phyloP scores from a whole-genome alignment of 2,797 vertebrate genomes.

The Sternotherus odoratus region DNA sequence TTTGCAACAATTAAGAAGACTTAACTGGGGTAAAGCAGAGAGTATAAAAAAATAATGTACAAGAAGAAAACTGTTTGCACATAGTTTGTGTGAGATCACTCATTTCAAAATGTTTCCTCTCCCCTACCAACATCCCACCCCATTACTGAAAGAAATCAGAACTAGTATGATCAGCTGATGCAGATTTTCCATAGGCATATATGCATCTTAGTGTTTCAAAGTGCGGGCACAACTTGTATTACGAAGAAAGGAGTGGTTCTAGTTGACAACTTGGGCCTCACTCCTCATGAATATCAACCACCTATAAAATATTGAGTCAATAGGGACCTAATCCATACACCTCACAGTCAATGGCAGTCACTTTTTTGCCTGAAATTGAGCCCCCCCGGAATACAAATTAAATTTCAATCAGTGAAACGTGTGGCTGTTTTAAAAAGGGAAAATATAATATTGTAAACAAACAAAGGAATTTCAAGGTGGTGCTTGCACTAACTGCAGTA shows the following conservation, averaged over 20 bases:
- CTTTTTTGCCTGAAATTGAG: neutral
- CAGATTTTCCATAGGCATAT: neutral
- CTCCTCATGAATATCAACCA: neutral
- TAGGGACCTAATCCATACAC: neutral
- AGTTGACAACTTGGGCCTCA: neutral
- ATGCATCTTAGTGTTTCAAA: neutral
- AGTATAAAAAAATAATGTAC: neutral
- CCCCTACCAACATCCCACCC: neutral
- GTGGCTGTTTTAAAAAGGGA: neutral
- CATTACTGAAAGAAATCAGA: neutral
- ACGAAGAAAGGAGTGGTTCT: neutral
- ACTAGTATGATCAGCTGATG: neutral
- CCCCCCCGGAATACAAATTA: neutral
- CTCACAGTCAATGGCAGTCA: neutral
- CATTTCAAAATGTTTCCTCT: neutral
- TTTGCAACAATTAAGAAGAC: neutral
- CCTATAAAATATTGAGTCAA: neutral
- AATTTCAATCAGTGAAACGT: neutral
- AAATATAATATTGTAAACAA: neutral
- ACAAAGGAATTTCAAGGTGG: no score
- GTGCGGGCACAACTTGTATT: neutral
- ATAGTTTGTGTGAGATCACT: neutral
- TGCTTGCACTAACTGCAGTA: neutral
- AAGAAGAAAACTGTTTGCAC: neutral
- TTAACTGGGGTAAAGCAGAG: neutral